These are phyloP conservation scores for Pollachius pollachius DNA, from an alignment of 2,113 vertebrate genomes.

Conservation along the genomic window DNA sequence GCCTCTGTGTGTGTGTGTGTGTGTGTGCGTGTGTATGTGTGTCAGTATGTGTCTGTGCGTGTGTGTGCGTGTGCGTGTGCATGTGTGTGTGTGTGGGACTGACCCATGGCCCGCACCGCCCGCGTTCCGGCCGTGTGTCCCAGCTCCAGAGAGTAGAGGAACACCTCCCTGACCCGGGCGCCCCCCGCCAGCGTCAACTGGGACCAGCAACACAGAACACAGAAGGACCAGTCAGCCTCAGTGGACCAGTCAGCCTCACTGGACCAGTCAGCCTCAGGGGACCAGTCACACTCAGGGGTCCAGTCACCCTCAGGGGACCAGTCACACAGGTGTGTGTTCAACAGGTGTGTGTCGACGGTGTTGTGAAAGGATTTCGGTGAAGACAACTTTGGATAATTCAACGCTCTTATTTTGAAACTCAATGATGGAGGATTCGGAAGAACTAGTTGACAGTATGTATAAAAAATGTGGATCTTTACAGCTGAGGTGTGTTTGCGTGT, in stretches of 20 bases:
- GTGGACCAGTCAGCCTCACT: too few relatives aligned
- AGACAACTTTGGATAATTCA: too few relatives aligned
- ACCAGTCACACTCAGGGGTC: too few relatives aligned
- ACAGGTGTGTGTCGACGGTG: too few relatives aligned
- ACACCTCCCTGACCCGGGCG: constrained; percentile 84
- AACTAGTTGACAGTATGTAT: too few relatives aligned
- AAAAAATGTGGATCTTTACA: too few relatives aligned
- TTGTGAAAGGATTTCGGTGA: background rate
- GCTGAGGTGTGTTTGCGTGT: background rate
- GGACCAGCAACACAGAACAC: background rate
- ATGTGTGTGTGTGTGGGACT: constrained; percentile 25
- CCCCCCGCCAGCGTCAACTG: constrained; percentile 88
- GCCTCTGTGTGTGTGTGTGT: constrained; percentile 1
- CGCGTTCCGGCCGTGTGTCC: constrained; percentile 88
- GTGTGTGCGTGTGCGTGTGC: background rate
- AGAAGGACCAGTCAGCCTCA: too few relatives aligned
- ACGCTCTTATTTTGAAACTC: too few relatives aligned
- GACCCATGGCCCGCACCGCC: constrained; percentile 91
- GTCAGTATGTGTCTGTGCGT: background rate
- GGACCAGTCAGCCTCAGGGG: too few relatives aligned
- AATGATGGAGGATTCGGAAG: too few relatives aligned
- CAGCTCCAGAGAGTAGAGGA: constrained; percentile 91
- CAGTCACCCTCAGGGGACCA: too few relatives aligned
- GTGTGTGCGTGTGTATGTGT: background rate
- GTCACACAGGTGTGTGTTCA: background rate